Evolutionary conservation across 2,113 vertebrate species (phyloP).

Genomic region (Epinephelus cyanopodus): DNA sequence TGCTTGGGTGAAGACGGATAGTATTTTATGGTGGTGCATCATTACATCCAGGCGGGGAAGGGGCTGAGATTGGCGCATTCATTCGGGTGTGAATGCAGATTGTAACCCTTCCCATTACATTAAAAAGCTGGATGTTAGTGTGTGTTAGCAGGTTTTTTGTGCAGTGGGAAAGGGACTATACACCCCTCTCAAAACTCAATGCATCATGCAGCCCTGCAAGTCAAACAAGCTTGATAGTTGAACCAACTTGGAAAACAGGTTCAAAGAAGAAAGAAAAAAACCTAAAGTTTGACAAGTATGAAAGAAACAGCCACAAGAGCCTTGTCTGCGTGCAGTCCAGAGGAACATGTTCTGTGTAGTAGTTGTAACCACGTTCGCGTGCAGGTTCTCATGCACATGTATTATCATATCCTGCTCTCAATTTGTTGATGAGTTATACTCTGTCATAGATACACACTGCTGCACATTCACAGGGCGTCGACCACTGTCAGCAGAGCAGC

Average conservation of each 20-base stretch:
- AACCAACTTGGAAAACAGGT: not conserved
- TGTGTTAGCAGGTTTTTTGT: too few relatives aligned
- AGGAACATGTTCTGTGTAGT: not conserved
- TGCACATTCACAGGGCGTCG: conserved; percentile 16
- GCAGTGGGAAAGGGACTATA: too few relatives aligned
- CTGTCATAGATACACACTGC: conserved; percentile 14
- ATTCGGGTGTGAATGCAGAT: too few relatives aligned
- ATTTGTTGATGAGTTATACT: conserved; percentile 8
- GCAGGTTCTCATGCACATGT: not conserved
- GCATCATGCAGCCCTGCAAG: not conserved
- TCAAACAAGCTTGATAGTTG: not conserved
- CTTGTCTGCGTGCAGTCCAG: not conserved
- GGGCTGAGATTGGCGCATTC: too few relatives aligned
- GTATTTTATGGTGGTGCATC: too few relatives aligned
- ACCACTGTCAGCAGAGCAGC: conserved; percentile 26
- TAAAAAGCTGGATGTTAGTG: too few relatives aligned
- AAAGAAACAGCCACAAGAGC: not conserved
- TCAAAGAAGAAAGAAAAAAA: not conserved
- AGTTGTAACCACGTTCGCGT: not conserved
- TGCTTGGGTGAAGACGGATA: too few relatives aligned
- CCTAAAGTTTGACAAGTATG: too few relatives aligned
- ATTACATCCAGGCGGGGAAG: too few relatives aligned
- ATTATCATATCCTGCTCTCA: conserved; percentile 28
- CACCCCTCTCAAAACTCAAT: not conserved
- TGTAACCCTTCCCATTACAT: too few relatives aligned